Percentiles rank a stretch among this genome's conserved stretches.
phyloP scores from a whole-genome alignment of 2,113 vertebrate species.

The Peromyscus polionotus region DNA sequence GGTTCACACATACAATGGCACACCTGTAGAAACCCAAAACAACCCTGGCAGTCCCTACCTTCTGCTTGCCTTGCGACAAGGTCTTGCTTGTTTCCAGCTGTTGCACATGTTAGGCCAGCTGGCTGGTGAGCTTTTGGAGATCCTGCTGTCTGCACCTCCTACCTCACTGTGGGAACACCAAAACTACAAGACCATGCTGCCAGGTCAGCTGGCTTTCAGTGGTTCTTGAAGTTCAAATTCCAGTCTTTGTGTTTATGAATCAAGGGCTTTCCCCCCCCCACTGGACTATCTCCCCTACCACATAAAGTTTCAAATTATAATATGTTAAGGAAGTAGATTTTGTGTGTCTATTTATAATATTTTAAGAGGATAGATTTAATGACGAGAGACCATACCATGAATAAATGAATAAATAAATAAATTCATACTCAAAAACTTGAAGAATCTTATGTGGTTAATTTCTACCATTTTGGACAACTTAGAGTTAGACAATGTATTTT shows the following conservation, averaged over 20 bases:
- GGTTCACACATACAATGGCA: not conserved
- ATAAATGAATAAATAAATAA: not conserved
- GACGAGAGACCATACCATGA: not conserved
- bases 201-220: not conserved
- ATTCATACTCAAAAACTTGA: not conserved
- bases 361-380: not conserved
- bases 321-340: not conserved
- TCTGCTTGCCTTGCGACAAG: not conserved
- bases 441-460: not conserved
- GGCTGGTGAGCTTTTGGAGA: not conserved
- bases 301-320: not conserved
- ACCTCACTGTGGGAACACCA: not conserved
- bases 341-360: not conserved
- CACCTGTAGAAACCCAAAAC: not conserved
- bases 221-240: not conserved
- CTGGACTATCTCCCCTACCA: not conserved
- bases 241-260: not conserved
- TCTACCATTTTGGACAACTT: not conserved
- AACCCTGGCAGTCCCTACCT: not conserved
- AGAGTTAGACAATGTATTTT: not conserved
- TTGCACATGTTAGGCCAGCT: not conserved
- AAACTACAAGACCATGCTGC: not conserved
- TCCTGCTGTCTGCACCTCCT: not conserved
- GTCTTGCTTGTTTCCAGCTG: not conserved
- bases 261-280: not conserved